A percentile compares a stretch with the other conserved stretches of the same genome.
These are phyloP conservation scores for Cheirogaleus medius DNA, from an alignment of 2,113 vertebrate species.

Conservation along the genomic window DNA sequence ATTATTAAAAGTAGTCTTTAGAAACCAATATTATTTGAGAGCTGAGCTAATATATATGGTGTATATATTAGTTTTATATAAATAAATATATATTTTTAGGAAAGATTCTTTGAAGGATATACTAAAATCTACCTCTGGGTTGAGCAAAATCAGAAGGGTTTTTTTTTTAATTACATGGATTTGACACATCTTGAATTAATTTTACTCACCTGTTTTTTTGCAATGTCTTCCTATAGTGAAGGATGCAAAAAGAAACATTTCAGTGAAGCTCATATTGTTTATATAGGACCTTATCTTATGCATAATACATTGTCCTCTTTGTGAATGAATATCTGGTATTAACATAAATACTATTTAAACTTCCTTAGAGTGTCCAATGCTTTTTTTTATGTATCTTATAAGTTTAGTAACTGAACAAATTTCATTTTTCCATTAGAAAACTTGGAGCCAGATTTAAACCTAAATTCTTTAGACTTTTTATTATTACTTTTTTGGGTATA, in stretches of 20 bases:
- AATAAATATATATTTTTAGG: not conserved
- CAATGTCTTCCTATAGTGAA: not conserved
- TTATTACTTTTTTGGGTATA: not conserved
- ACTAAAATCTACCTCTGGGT: not conserved
- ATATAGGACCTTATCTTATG: not conserved
- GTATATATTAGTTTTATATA: not conserved
- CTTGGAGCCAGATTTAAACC: not conserved
- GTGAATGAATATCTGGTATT: not conserved
- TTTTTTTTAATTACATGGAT: not conserved
- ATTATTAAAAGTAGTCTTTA: not conserved
- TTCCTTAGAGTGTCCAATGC: not conserved
- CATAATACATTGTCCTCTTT: not conserved
- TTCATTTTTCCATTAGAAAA: not conserved
- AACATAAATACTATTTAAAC: not conserved
- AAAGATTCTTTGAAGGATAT: not conserved
- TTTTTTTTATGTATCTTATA: not conserved
- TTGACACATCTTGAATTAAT: not conserved
- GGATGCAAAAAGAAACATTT: constrained; percentile 10
- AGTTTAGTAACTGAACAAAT: not conserved
- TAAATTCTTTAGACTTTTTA: not conserved
- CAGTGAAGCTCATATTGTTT: not conserved
- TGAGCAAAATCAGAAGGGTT: not conserved
- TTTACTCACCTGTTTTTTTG: not conserved
- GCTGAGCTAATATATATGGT: not conserved
- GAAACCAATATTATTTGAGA: not conserved